Conservation (phyloP, 2,797 vertebrate species). For the Coranthus polyacanthus region DNA sequence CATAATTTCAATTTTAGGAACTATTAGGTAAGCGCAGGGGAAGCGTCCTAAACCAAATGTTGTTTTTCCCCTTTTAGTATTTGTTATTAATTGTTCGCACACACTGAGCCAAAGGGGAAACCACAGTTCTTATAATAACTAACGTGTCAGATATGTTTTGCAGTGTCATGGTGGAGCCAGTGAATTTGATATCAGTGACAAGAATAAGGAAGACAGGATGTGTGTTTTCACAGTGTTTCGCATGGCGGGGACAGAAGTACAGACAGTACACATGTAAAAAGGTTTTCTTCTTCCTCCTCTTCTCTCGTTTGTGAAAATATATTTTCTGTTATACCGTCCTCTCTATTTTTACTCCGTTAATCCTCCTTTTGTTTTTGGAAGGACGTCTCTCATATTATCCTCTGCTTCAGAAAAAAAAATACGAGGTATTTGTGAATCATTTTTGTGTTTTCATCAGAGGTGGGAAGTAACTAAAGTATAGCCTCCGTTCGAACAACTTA, state of each 20-base stretch:
- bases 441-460: too few species aligned
- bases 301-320: conserved; percentile 1
- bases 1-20: not conserved
- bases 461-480: too few species aligned
- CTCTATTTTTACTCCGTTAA: too few species aligned
- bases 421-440: too few species aligned
- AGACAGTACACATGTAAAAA: not conserved
- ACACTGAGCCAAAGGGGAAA: conserved; percentile 13
- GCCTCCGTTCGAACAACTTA: too few species aligned
- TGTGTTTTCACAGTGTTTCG: not conserved
- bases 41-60: not conserved
- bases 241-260: conserved; percentile 7
- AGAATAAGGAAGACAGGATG: conserved; percentile 30
- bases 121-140: not conserved
- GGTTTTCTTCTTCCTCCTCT: conserved; percentile 15
- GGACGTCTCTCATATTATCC: too few species aligned
- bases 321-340: not conserved
- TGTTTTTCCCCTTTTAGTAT: conserved; percentile 7
- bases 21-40: conserved; percentile 1
- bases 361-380: too few species aligned
- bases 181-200: conserved; percentile 11
- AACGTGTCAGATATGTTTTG: not conserved
- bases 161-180: conserved; percentile 5
- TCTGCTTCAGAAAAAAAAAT: too few species aligned
- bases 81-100: not conserved